Evolutionary conservation across 2,797 vertebrate species (phyloP), one percentile per base, ranked within the genome.

Genomic region (Gila robusta): DNA sequence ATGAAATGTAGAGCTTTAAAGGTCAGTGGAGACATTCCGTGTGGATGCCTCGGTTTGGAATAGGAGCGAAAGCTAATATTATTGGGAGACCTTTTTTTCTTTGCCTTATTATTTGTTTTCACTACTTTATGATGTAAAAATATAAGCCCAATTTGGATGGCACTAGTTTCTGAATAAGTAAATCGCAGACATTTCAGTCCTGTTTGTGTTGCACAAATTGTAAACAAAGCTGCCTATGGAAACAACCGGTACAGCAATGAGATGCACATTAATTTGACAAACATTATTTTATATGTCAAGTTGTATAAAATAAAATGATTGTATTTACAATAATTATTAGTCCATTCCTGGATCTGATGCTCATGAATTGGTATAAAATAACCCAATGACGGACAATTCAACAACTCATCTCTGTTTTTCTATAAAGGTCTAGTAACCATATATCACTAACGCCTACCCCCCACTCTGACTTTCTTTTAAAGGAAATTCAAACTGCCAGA

Each of bases 11-110:
- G 52, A 89, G 89, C 79, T 89, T 87, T 88, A 86, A 91, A 93
- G 93, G 94, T 94, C 93, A 93, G 88, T 82, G 83, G 88, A 88
- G 32, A 32, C 52, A 84, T 84, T 74, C 56, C 6, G 5, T 49
- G 41, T 77, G 62, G 72, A 54, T 77, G 59, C 4, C 0, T 52
- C 0, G 6, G 23, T 84, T 84, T 12, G 17, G 23, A 56, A 54
- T 5, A 69, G 44, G 23, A 23, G 37, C 6, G 23, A 76, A 16
- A 26, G 72, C 76, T 69, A 54, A 72, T 84, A 72, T 88, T 81
- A 86, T 67, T 37, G 11, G 14, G 54, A 59, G 6, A 49, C 17
- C 28, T 69, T 28, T 17, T 32, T 17, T 26, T 37, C 0, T 49
- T 67, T 52, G 2, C 35, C 47, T 0, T 56, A 19, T 71, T 39